Conservation (phyloP, 2,888 invertebrate species). For the Cephonodes hylas region DNA sequence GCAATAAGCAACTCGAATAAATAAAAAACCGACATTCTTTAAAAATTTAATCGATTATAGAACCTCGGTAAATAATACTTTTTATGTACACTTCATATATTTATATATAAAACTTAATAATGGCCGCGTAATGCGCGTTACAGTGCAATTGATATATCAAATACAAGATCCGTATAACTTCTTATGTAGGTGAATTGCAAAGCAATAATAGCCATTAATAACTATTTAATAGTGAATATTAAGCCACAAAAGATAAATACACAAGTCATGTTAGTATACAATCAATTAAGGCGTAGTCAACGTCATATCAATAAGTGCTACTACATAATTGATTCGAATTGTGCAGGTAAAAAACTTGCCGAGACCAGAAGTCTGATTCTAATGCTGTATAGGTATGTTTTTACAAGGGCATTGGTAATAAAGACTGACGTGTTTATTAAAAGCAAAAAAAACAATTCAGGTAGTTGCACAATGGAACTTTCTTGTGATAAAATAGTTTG, state of each 20-base stretch:
- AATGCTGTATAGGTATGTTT: constrained; percentile 3
- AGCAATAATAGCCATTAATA: neutral
- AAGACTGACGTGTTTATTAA: neutral
- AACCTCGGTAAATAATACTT: no score
- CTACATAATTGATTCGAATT: constrained; percentile 15
- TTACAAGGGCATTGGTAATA: constrained; percentile 12
- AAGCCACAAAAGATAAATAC: constrained; percentile 13
- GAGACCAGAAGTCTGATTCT: constrained; percentile 1
- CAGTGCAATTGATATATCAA: neutral
- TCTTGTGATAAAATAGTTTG: neutral
- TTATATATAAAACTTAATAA: neutral
- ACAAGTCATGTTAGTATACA: constrained; percentile 16
- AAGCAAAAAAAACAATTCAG: neutral
- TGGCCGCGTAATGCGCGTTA: neutral
- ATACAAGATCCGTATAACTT: neutral
- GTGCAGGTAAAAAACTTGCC: constrained; percentile 17
- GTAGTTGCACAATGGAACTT: neutral
- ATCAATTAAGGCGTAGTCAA: constrained; percentile 16
- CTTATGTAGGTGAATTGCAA: neutral
- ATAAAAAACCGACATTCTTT: no score
- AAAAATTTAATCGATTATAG: neutral
- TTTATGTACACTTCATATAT: neutral
- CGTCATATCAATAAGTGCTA: neutral
- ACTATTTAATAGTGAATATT: constrained; percentile 7
- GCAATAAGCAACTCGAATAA: no score